Evolutionary conservation across 2,113 vertebrate genomes (phyloP).

Genomic region (Heterochromis multidens): DNA sequence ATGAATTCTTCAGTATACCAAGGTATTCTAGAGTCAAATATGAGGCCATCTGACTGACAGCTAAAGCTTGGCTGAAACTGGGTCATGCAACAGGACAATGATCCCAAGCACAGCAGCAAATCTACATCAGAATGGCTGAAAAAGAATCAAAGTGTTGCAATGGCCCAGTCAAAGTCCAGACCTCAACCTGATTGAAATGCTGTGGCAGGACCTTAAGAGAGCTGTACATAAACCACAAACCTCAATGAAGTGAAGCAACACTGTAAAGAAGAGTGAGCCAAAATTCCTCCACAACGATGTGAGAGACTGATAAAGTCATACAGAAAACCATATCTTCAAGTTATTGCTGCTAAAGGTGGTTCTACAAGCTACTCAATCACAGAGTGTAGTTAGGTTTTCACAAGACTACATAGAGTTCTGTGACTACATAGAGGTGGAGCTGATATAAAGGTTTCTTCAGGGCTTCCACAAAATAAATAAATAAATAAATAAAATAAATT

Average conservation of each 20-base stretch:
- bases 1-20: not conserved
- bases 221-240: not conserved
- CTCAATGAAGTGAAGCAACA: not conserved
- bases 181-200: not conserved
- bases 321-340: not conserved
- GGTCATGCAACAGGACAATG: not conserved
- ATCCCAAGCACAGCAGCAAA: not conserved
- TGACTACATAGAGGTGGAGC: not conserved
- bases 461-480: not conserved
- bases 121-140: not conserved
- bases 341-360: not conserved
- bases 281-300: not conserved
- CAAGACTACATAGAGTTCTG: not conserved
- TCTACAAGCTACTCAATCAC: not conserved
- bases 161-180: not conserved
- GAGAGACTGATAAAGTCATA: not conserved
- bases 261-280: not conserved
- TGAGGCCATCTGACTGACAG: not conserved
- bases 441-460: not conserved
- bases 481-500: not conserved
- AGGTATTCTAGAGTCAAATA: not conserved
- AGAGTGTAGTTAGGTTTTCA: not conserved
- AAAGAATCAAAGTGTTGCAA: not conserved
- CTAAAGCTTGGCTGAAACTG: not conserved
- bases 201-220: not conserved